A percentile compares a stretch with the other conserved stretches of the same genome.
These are phyloP conservation scores for Menidia menidia DNA, from an alignment of 2,797 vertebrate genomes.

Conservation along the genomic window DNA sequence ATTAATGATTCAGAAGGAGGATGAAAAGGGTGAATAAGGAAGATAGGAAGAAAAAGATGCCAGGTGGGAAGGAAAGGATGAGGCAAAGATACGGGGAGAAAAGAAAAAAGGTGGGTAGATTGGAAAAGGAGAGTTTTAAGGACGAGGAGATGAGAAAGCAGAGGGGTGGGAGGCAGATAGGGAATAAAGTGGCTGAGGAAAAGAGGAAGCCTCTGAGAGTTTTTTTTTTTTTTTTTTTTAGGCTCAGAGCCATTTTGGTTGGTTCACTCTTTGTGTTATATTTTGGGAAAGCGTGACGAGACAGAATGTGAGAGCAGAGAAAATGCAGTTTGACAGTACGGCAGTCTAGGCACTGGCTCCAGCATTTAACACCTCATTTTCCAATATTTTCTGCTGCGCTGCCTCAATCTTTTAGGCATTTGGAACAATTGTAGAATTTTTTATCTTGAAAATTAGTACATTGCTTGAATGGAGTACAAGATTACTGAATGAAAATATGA, in stretches of 20 bases:
- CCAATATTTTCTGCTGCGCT: slow-evolving; percentile 31
- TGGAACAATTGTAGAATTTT: slow-evolving; percentile 19
- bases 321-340: slow-evolving; percentile 60
- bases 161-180: slow-evolving; percentile 42
- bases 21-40: slow-evolving; percentile 60
- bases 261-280: slow-evolving; percentile 53
- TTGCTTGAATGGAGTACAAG: background rate
- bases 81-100: slow-evolving; percentile 29
- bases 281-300: slow-evolving; percentile 69
- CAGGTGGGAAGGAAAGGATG: slow-evolving; percentile 60
- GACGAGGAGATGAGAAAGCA: slow-evolving; percentile 51
- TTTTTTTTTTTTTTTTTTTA: slow-evolving; percentile 32
- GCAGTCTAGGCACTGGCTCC: slow-evolving; percentile 42
- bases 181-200: slow-evolving; percentile 58
- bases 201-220: slow-evolving; percentile 34
- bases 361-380: slow-evolving; percentile 53
- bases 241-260: slow-evolving; percentile 55
- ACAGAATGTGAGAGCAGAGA: slow-evolving; percentile 56
- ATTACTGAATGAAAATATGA: background rate
- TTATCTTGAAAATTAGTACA: background rate
- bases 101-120: slow-evolving; percentile 1
- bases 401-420: slow-evolving; percentile 18
- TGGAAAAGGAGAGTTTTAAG: slow-evolving; percentile 32
- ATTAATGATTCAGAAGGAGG: slow-evolving; percentile 74
- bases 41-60: slow-evolving; percentile 54